phyloP scores from a whole-genome alignment of 1,140 invertebrate genomes.

The Himalopsyche phryganea region DNA sequence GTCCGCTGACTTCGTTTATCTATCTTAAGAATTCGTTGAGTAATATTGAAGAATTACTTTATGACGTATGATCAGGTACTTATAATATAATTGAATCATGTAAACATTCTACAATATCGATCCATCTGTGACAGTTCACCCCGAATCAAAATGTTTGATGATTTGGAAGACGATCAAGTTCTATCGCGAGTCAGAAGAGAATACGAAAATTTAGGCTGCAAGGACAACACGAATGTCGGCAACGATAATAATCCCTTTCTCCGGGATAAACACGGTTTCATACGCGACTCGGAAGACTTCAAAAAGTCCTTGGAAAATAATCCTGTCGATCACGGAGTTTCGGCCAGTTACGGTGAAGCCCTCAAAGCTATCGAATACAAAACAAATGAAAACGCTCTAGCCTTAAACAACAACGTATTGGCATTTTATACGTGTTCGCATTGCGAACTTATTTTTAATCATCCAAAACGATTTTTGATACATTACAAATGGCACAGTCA shows the following conservation, averaged over 20 bases:
- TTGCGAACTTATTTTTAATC: constrained; percentile 40
- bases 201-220: constrained; percentile 20
- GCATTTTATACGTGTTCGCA: constrained; percentile 39
- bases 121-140: too few species aligned
- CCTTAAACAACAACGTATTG: neutral
- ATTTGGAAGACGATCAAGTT: too few species aligned
- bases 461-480: constrained; percentile 44
- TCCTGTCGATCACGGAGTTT: neutral
- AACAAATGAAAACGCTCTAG: neutral
- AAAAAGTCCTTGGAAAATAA: neutral
- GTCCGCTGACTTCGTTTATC: too few species aligned
- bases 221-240: constrained; percentile 1
- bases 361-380: neutral
- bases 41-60: too few species aligned
- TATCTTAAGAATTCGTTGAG: too few species aligned
- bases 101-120: too few species aligned
- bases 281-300: neutral
- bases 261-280: constrained; percentile 9
- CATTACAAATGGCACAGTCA: constrained; percentile 48
- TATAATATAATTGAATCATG: too few species aligned
- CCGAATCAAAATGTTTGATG: too few species aligned
- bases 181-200: constrained; percentile 7
- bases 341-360: constrained; percentile 12
- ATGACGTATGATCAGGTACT: too few species aligned
- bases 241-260: constrained; percentile 15